These are phyloP conservation scores for Neoaliturus tenellus DNA, from an alignment of 2,888 invertebrate genomes.

Conservation along the genomic window DNA sequence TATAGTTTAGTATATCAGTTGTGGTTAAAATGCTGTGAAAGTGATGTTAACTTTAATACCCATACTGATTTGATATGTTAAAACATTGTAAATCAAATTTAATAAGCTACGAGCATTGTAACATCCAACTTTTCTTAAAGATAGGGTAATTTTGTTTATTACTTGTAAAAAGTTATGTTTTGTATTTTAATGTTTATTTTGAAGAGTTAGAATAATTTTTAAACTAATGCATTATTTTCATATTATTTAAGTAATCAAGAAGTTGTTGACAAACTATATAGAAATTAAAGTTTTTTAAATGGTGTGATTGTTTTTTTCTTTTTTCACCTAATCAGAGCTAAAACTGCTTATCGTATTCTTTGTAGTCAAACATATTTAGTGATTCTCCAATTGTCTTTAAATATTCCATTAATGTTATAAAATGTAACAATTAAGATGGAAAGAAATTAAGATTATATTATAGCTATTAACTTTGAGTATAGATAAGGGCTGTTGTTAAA, in stretches of 20 bases:
- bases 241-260: slow-evolving; percentile 43
- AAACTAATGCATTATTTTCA: slow-evolving; percentile 49
- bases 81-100: slow-evolving; percentile 14
- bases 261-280: slow-evolving; percentile 49
- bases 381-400: too few species aligned
- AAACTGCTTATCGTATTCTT: too few species aligned
- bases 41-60: neutral
- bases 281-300: slow-evolving; percentile 51
- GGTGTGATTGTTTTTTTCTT: neutral
- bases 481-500: too few species aligned
- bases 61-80: neutral
- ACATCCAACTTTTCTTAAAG: slow-evolving; percentile 1
- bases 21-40: neutral
- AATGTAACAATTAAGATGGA: too few species aligned
- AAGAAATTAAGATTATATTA: too few species aligned
- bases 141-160: slow-evolving; percentile 35
- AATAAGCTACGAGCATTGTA: neutral
- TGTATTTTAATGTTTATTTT: slow-evolving; percentile 46
- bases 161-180: slow-evolving; percentile 44
- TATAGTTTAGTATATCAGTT: neutral
- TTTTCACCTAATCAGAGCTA: too few species aligned
- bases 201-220: slow-evolving; percentile 35
- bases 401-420: too few species aligned
- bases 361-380: too few species aligned
- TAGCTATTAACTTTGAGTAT: too few species aligned